Conservation (phyloP, 1,140 invertebrate genomes). For the Bathynomus jamesi region DNA sequence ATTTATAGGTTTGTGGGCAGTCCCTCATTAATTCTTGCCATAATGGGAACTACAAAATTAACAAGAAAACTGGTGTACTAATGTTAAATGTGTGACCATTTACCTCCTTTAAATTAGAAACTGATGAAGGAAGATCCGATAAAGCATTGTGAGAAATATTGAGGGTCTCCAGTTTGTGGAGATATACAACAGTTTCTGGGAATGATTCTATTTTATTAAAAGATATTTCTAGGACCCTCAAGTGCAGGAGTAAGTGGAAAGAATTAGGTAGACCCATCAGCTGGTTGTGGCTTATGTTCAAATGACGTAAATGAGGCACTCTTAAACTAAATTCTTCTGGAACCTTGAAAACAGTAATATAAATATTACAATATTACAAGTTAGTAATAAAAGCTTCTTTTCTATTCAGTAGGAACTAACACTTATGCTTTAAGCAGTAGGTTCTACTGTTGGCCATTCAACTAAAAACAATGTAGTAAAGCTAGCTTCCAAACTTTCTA, state of each 20-base stretch:
- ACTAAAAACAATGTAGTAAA: too few species aligned
- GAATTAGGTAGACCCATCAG: slow-evolving; percentile 19
- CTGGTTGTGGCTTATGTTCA: slow-evolving; percentile 32
- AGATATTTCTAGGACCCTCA: slow-evolving; percentile 20
- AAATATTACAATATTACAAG: slow-evolving; percentile 6
- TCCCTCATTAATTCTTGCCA: too few species aligned
- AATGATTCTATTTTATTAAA: slow-evolving; percentile 20
- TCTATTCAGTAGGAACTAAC: too few species aligned
- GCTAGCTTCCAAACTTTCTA: too few species aligned
- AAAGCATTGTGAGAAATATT: slow-evolving; percentile 27
- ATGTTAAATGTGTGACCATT: background rate
- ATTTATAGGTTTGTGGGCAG: too few species aligned
- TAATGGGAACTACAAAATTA: too few species aligned
- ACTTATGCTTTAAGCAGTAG: too few species aligned
- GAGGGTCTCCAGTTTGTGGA: slow-evolving; percentile 23
- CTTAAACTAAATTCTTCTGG: slow-evolving; percentile 29
- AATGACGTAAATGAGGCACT: slow-evolving; percentile 22
- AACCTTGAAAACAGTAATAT: slow-evolving; percentile 15
- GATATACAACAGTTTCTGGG: slow-evolving; percentile 12
- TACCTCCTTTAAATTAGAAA: slow-evolving; percentile 14
- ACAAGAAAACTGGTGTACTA: too few species aligned
- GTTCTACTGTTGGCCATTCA: too few species aligned
- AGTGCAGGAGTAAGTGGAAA: slow-evolving; percentile 31
- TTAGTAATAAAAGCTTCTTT: too few species aligned
- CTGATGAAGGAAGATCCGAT: slow-evolving; percentile 21